Evolutionary conservation across 2,888 invertebrate genomes (phyloP).

Genomic region (Tipula lateralis): DNA sequence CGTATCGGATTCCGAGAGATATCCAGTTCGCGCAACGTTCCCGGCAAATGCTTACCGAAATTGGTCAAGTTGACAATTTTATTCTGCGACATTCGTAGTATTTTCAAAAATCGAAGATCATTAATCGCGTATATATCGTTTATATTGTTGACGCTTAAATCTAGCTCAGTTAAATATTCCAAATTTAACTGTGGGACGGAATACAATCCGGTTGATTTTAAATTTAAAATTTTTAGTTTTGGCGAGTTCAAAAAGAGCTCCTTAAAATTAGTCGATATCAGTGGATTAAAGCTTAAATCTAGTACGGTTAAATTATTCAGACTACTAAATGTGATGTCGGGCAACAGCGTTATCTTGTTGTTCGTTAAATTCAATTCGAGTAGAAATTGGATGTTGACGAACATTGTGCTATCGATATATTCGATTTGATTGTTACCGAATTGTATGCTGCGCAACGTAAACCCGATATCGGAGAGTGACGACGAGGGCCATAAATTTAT

Average conservation of each 20-base stretch:
- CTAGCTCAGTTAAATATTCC: slow-evolving; percentile 70
- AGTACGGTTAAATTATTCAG: slow-evolving; percentile 71
- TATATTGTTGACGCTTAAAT: slow-evolving; percentile 74
- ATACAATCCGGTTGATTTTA: slow-evolving; percentile 72
- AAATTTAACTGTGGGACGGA: slow-evolving; percentile 72
- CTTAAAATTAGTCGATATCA: slow-evolving; percentile 79
- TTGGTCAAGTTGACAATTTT: slow-evolving; percentile 68
- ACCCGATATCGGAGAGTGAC: slow-evolving; percentile 72
- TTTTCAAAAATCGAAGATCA: slow-evolving; percentile 64
- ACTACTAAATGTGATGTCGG: slow-evolving; percentile 83
- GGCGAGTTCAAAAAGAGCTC: slow-evolving; percentile 83
- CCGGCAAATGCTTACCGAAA: slow-evolving; percentile 67
- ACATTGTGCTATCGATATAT: slow-evolving; percentile 82
- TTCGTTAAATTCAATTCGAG: slow-evolving; percentile 70
- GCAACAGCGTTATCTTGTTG: slow-evolving; percentile 77
- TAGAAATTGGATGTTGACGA: slow-evolving; percentile 74
- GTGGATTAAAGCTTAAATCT: slow-evolving; percentile 73
- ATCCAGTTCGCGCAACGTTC: slow-evolving; percentile 68
- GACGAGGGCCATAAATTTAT: slow-evolving; percentile 74
- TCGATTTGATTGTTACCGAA: slow-evolving; percentile 76
- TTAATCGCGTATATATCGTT: slow-evolving; percentile 66
- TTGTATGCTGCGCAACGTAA: slow-evolving; percentile 71
- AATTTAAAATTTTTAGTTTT: slow-evolving; percentile 69
- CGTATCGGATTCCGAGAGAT: slow-evolving; percentile 77
- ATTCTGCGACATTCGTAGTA: slow-evolving; percentile 72